Evolutionary conservation across 2,113 vertebrate genomes (phyloP).

Genomic region (Lonchura striata): DNA sequence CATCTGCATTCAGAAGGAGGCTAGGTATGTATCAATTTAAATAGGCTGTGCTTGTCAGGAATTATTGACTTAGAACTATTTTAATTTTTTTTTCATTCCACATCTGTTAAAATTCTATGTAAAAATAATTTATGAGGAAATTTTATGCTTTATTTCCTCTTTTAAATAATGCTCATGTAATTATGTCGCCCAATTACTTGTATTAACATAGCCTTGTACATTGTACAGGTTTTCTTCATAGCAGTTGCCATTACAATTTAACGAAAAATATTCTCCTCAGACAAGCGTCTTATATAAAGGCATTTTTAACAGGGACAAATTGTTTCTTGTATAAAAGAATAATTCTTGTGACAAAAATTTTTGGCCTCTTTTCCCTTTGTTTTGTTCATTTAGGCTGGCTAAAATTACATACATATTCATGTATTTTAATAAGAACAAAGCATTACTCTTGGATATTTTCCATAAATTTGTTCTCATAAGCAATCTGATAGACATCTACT

Average conservation of each 20-base stretch:
- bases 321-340: slow-evolving; percentile 8
- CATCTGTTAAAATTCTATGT: not conserved
- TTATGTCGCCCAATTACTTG: not conserved
- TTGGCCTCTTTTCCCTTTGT: slow-evolving; percentile 70
- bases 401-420: slow-evolving; percentile 82
- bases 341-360: slow-evolving; percentile 41
- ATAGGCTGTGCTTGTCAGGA: not conserved
- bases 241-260: not conserved
- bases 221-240: not conserved
- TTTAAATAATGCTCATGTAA: slow-evolving; percentile 5
- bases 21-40: not conserved
- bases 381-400: slow-evolving; percentile 74
- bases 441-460: slow-evolving; percentile 75
- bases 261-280: not conserved
- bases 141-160: slow-evolving; percentile 29
- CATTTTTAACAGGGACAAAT: not conserved
- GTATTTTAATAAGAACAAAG: slow-evolving; percentile 77
- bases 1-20: not conserved
- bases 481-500: slow-evolving; percentile 68
- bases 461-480: slow-evolving; percentile 76
- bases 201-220: not conserved
- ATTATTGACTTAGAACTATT: not conserved
- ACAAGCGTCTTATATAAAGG: not conserved
- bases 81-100: not conserved
- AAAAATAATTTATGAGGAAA: not conserved